These are phyloP conservation scores for Polyploca ridens DNA, from an alignment of 2,888 invertebrate genomes.

Conservation along the genomic window DNA sequence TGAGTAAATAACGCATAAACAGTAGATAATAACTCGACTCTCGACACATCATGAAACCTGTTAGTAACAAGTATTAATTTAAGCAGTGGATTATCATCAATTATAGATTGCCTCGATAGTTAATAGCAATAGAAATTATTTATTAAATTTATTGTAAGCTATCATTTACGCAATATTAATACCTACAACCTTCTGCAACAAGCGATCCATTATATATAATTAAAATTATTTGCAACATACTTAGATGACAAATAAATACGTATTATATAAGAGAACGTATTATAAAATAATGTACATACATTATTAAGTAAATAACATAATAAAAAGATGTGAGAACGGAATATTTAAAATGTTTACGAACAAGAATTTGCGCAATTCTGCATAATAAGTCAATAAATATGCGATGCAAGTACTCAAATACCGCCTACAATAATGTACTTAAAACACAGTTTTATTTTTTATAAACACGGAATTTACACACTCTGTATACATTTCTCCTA, in stretches of 20 bases:
- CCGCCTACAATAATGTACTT: neutral
- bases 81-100: too few relatives aligned
- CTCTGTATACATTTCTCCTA: slow-evolving; percentile 2
- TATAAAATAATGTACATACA: neutral
- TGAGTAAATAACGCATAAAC: too few relatives aligned
- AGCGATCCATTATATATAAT: neutral
- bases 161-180: too few relatives aligned
- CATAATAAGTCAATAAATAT: neutral
- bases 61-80: too few relatives aligned
- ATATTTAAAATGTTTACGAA: neutral
- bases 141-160: too few relatives aligned
- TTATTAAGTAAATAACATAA: neutral
- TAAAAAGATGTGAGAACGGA: neutral
- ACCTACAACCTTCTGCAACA: neutral
- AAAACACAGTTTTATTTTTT: neutral
- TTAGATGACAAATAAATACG: too few relatives aligned
- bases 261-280: neutral
- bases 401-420: neutral
- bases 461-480: neutral
- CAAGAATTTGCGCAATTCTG: neutral
- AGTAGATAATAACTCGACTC: too few relatives aligned
- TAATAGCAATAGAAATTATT: too few relatives aligned
- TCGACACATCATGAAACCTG: too few relatives aligned
- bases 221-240: too few relatives aligned
- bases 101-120: too few relatives aligned